A percentile compares a stretch with the other conserved stretches of the same genome.
These are phyloP conservation scores for Scaptomyza hsui DNA, from an alignment of 1,140 invertebrate species.

Conservation along the genomic window DNA sequence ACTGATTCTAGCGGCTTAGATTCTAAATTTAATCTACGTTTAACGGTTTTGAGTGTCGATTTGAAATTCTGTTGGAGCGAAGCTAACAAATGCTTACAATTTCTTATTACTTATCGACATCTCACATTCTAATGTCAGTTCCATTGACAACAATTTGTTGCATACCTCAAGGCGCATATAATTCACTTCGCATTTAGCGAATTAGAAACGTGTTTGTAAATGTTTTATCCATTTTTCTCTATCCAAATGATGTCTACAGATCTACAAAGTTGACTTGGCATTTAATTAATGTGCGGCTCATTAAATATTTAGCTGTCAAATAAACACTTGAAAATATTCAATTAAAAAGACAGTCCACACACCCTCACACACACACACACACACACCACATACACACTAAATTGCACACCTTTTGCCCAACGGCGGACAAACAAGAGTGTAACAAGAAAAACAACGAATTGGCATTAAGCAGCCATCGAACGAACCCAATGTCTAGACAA, in stretches of 20 bases:
- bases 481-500: conserved; percentile 77
- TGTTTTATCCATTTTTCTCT: neutral
- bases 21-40: too few relatives aligned
- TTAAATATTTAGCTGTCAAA: conserved; percentile 77
- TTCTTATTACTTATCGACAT: too few relatives aligned
- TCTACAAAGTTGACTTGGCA: neutral
- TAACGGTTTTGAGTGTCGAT: too few relatives aligned
- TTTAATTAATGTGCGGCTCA: conserved; percentile 69
- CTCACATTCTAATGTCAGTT: neutral
- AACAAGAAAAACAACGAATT: conserved; percentile 67
- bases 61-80: too few relatives aligned
- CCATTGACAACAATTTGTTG: neutral
- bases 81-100: too few relatives aligned
- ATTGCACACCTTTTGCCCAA: conserved; percentile 59
- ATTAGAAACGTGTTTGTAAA: neutral
- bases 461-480: conserved; percentile 67
- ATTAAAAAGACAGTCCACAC: conserved; percentile 67
- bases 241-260: neutral
- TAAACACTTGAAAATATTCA: conserved; percentile 80
- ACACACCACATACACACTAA: conserved; percentile 14
- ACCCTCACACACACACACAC: conserved; percentile 18
- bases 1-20: too few relatives aligned
- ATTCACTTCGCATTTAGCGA: neutral
- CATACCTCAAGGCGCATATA: conserved; percentile 1
- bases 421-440: conserved; percentile 20